Conservation (phyloP, 2,797 vertebrate genomes). For the Sebastes trivittatus region DNA sequence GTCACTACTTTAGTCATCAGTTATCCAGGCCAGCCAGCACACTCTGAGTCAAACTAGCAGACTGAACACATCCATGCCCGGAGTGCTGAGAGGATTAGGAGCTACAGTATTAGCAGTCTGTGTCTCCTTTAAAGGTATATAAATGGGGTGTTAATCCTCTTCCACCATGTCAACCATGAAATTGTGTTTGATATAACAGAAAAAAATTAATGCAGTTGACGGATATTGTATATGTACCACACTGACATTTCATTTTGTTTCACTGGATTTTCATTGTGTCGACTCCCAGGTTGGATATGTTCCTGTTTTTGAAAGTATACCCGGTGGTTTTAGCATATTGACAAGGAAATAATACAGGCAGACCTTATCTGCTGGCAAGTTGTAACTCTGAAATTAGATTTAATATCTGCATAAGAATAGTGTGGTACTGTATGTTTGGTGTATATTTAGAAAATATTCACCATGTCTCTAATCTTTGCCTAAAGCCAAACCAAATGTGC, state of each 20-base stretch:
- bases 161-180: slow-evolving; percentile 76
- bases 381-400: background rate
- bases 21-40: slow-evolving; percentile 56
- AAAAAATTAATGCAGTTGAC: slow-evolving; percentile 57
- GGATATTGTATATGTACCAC: slow-evolving; percentile 59
- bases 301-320: slow-evolving; percentile 9
- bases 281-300: background rate
- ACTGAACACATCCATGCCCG: slow-evolving; percentile 65
- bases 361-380: background rate
- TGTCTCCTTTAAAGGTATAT: slow-evolving; percentile 80
- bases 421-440: background rate
- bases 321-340: slow-evolving; percentile 5
- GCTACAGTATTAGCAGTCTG: slow-evolving; percentile 68
- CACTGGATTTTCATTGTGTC: slow-evolving; percentile 38
- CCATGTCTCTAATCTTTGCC: background rate
- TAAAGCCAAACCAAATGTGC: background rate
- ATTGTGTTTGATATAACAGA: slow-evolving; percentile 76
- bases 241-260: slow-evolving; percentile 51
- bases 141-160: slow-evolving; percentile 79
- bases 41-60: slow-evolving; percentile 65
- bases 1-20: slow-evolving; percentile 77
- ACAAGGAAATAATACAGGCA: background rate
- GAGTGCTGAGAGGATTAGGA: slow-evolving; percentile 73
- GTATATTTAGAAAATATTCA: background rate
- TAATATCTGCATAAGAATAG: background rate